Evolutionary conservation across 1,140 invertebrate genomes (phyloP).

Genomic region (Pogonomyrmex californicus): DNA sequence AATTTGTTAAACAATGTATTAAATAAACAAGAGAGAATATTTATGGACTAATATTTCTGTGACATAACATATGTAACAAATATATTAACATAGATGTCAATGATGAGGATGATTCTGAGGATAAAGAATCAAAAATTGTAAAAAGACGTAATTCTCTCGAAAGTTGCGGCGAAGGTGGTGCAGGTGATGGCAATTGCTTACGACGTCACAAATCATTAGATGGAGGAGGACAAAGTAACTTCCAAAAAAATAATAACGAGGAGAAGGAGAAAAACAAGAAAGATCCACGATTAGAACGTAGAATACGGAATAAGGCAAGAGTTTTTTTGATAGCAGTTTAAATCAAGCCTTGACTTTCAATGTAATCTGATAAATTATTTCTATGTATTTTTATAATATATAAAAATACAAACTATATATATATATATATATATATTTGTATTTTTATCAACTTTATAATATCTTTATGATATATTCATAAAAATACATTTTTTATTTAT

Average conservation of each 20-base stretch:
- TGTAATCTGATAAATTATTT: not conserved
- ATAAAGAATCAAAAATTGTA: conserved; percentile 76
- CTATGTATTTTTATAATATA: too few relatives aligned
- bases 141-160: conserved; percentile 88
- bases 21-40: conserved; percentile 39
- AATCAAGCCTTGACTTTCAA: not conserved
- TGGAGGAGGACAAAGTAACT: conserved; percentile 87
- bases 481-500: too few relatives aligned
- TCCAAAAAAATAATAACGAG: conserved; percentile 87
- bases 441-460: too few relatives aligned
- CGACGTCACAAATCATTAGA: conserved; percentile 88
- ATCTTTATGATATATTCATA: not conserved
- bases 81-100: conserved; percentile 63
- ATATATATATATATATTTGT: too few relatives aligned
- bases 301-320: conserved; percentile 90
- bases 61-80: conserved; percentile 76
- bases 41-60: conserved; percentile 11
- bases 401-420: too few relatives aligned
- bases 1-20: not conserved
- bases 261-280: conserved; percentile 86
- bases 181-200: conserved; percentile 85
- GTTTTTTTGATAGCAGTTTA: not conserved
- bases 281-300: conserved; percentile 88
- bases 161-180: conserved; percentile 84
- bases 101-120: conserved; percentile 67